Percentiles rank a stretch among this genome's conserved stretches.
These are phyloP conservation scores for Thalpophila matura DNA, from an alignment of 2,888 invertebrate genomes.

Conservation along the genomic window DNA sequence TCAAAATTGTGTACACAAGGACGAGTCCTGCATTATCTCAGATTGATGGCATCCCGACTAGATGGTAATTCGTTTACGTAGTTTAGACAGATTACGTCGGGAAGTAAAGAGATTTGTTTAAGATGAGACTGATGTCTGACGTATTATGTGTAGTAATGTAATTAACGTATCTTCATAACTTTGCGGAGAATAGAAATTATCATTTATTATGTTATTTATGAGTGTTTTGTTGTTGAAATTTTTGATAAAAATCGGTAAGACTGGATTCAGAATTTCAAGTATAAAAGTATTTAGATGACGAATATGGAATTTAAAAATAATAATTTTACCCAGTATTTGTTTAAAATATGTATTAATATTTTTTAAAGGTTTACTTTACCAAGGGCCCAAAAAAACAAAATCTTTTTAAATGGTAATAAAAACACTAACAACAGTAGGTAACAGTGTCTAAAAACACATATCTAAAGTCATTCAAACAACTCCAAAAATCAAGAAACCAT, in stretches of 20 bases:
- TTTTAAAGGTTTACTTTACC: too few relatives aligned
- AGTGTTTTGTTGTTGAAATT: conserved; percentile 15
- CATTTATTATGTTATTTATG: conserved; percentile 14
- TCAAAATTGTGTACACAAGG: conserved; percentile 21
- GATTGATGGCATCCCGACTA: conserved; percentile 46
- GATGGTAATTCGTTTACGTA: conserved; percentile 66
- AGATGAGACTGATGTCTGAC: conserved; percentile 52
- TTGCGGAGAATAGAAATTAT: conserved; percentile 30
- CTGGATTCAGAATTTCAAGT: too few relatives aligned
- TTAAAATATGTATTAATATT: too few relatives aligned
- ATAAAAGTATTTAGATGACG: too few relatives aligned
- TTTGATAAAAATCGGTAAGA: too few relatives aligned
- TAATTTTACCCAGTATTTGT: too few relatives aligned
- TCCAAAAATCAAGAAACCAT: neutral
- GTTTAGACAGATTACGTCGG: conserved; percentile 64
- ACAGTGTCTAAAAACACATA: too few relatives aligned
- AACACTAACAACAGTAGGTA: too few relatives aligned
- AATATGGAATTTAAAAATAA: too few relatives aligned
- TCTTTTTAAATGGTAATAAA: too few relatives aligned
- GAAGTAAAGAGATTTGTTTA: conserved; percentile 63
- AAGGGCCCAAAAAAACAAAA: too few relatives aligned
- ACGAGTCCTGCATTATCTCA: conserved; percentile 39
- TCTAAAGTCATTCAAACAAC: neutral
- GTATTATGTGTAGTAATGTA: conserved; percentile 57
- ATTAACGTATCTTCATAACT: conserved; percentile 47